Evolutionary conservation across 2,113 vertebrate species (phyloP).

Genomic region (Gallinago undulata): DNA sequence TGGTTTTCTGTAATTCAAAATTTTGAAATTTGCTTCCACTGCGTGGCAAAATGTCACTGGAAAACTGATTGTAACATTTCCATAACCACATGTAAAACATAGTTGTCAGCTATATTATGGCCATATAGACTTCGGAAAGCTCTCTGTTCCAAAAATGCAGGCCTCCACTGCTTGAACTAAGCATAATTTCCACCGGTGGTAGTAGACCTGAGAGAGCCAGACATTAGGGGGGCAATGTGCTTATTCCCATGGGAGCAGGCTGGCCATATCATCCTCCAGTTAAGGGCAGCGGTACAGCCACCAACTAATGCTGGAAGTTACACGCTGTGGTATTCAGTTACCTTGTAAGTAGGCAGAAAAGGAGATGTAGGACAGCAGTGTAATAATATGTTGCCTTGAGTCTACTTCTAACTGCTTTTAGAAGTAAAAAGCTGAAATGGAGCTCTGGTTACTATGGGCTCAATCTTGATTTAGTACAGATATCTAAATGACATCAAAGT

Average conservation of each 20-base stretch:
- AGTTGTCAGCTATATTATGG: not conserved
- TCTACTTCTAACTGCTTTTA: slow-evolving; percentile 47
- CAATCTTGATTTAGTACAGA: slow-evolving; percentile 14
- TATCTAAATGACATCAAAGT: slow-evolving; percentile 6
- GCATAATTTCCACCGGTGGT: not conserved
- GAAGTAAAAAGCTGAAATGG: slow-evolving; percentile 35
- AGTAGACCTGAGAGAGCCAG: not conserved
- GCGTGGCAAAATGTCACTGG: not conserved
- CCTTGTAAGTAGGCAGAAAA: slow-evolving; percentile 16
- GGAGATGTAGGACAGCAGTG: slow-evolving; percentile 35
- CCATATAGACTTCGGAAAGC: not conserved
- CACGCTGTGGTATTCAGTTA: not conserved
- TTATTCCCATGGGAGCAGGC: not conserved
- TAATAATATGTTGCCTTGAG: slow-evolving; percentile 44
- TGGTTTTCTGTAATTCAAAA: not conserved
- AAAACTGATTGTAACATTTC: not conserved
- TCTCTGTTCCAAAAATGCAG: not conserved
- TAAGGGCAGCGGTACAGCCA: not conserved
- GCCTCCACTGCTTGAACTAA: not conserved
- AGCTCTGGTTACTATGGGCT: not conserved
- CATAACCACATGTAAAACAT: not conserved
- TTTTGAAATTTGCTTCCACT: slow-evolving; percentile 30
- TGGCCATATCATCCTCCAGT: not conserved
- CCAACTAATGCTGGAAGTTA: not conserved
- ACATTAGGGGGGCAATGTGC: not conserved